Evolutionary conservation across 2,888 invertebrate species (phyloP).

Genomic region (Ptycholaimellus sp.): DNA sequence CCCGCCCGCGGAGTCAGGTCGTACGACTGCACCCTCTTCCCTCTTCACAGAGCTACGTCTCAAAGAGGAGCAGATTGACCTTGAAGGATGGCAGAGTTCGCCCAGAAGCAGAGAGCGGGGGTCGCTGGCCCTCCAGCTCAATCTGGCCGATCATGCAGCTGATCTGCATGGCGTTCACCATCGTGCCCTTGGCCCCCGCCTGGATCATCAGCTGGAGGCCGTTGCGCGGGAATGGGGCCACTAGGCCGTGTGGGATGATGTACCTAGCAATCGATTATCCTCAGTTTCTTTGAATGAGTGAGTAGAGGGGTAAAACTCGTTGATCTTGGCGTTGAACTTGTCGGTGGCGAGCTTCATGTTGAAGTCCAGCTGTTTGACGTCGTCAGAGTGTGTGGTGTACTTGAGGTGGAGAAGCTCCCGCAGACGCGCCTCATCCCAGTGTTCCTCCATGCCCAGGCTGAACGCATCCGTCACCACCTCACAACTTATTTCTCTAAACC

Average conservation of each 20-base stretch:
- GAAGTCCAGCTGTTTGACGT: conserved; percentile 48
- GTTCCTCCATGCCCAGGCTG: conserved; percentile 37
- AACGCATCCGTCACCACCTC: conserved; percentile 30
- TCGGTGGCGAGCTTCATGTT: conserved; percentile 56
- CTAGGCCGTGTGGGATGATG: conserved; percentile 56
- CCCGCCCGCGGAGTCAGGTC: conserved; percentile 72
- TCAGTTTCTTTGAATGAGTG: not conserved
- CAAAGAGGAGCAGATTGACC: not conserved
- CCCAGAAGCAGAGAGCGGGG: conserved; percentile 77
- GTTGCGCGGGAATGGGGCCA: conserved; percentile 68
- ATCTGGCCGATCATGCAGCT: conserved; percentile 91
- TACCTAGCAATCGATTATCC: conserved; percentile 30
- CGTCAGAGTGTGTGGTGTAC: conserved; percentile 35
- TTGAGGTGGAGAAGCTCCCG: not conserved
- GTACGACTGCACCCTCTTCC: too few species aligned
- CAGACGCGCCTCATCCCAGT: conserved; percentile 27
- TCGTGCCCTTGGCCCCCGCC: conserved; percentile 94
- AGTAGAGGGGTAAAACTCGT: too few species aligned
- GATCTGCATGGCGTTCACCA: conserved; percentile 42
- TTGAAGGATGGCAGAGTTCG: conserved; percentile 61
- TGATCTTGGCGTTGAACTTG: conserved; percentile 63
- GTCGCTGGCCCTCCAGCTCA: conserved; percentile 66
- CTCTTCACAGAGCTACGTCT: too few species aligned
- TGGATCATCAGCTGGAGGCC: conserved; percentile 95
- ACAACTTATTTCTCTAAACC: too few species aligned